A percentile compares a stretch with the other conserved stretches of the same genome.
Evolutionary conservation across 2,797 vertebrate species (phyloP).

Genomic region (Thunnus albacares): DNA sequence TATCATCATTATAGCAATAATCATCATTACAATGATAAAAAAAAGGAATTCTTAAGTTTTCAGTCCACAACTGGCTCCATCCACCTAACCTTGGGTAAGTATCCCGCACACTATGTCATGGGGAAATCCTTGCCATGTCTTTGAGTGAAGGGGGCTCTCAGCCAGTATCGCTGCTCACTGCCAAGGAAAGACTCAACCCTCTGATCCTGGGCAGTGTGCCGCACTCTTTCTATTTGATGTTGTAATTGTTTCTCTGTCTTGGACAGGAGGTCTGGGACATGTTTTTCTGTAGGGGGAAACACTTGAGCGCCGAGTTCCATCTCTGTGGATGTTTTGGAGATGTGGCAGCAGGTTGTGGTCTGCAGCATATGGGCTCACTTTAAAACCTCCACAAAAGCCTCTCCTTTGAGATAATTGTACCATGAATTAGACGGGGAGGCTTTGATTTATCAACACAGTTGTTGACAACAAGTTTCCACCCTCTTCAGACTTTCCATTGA

Average conservation of each 20-base stretch:
- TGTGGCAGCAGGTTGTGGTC: slow-evolving; percentile 78
- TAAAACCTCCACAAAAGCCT: slow-evolving; percentile 64
- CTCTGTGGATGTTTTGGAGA: slow-evolving; percentile 73
- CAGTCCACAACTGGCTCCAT: slow-evolving; percentile 30
- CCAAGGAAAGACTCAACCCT: slow-evolving; percentile 65
- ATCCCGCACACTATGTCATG: slow-evolving; percentile 47
- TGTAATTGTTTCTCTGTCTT: slow-evolving; percentile 69
- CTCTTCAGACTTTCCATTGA: slow-evolving; percentile 69
- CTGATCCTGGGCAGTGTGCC: slow-evolving; percentile 61
- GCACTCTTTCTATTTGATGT: slow-evolving; percentile 67
- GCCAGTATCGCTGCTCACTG: slow-evolving; percentile 56
- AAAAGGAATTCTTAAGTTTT: slow-evolving; percentile 48
- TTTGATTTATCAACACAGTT: slow-evolving; percentile 75
- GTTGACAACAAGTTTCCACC: slow-evolving; percentile 72
- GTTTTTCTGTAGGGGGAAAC: slow-evolving; percentile 52
- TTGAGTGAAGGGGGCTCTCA: slow-evolving; percentile 57
- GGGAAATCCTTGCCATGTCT: slow-evolving; percentile 66
- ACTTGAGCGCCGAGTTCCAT: slow-evolving; percentile 57
- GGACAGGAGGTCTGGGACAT: slow-evolving; percentile 59
- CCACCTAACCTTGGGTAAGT: slow-evolving; percentile 48
- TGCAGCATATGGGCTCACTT: slow-evolving; percentile 82
- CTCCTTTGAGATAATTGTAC: slow-evolving; percentile 76
- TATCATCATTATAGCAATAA: slow-evolving; percentile 54
- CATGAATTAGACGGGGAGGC: slow-evolving; percentile 64
- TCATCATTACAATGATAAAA: slow-evolving; percentile 59